Percentiles rank a stretch among this genome's conserved stretches.
phyloP scores from a whole-genome alignment of 1,140 invertebrate species.

The Pectinophora gossypiella region DNA sequence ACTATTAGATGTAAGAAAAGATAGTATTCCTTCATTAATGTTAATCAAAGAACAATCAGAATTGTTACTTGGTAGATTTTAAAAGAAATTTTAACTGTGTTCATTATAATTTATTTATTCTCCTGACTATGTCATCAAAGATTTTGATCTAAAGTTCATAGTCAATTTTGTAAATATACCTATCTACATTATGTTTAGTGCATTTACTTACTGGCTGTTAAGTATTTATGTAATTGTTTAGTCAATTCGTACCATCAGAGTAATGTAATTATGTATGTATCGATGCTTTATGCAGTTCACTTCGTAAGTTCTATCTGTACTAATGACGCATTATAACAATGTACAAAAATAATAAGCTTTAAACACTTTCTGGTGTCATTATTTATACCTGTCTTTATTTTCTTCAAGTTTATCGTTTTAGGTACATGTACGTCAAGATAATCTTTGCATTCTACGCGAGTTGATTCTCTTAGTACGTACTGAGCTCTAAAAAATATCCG shows the following conservation, averaged over 20 bases:
- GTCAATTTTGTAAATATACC: constrained; percentile 48
- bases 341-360: constrained; percentile 70
- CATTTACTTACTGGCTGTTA: constrained; percentile 65
- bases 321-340: constrained; percentile 63
- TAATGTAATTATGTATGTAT: constrained; percentile 26
- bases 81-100: constrained; percentile 21
- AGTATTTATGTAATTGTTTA: constrained; percentile 52
- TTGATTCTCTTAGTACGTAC: too few relatives aligned
- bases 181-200: constrained; percentile 56
- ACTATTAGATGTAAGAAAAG: constrained; percentile 26
- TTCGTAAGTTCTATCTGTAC: constrained; percentile 38
- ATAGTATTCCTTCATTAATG: constrained; percentile 5
- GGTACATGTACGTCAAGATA: too few relatives aligned
- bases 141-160: constrained; percentile 19
- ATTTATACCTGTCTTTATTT: too few relatives aligned
- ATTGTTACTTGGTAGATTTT: neutral
- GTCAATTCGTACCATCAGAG: constrained; percentile 39
- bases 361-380: constrained; percentile 45
- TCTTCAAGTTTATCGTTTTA: too few relatives aligned
- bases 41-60: constrained; percentile 1
- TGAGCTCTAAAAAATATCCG: too few relatives aligned
- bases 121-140: constrained; percentile 34
- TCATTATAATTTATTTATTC: constrained; percentile 37
- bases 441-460: too few relatives aligned
- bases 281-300: constrained; percentile 15